These are phyloP conservation scores for Aspidoscelis tigris DNA, from an alignment of 2,113 vertebrate species.

Conservation along the genomic window DNA sequence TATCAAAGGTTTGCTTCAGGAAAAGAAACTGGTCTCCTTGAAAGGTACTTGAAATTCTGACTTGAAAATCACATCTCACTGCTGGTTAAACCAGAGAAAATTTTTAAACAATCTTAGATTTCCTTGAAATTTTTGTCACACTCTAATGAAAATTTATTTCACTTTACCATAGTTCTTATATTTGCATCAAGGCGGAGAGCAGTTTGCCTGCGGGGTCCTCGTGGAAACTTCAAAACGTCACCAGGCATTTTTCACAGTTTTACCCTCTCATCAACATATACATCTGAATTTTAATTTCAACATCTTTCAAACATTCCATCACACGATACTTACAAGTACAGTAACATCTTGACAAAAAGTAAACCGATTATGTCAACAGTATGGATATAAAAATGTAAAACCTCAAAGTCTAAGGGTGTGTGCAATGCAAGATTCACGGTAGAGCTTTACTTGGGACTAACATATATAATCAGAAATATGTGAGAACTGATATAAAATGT, in stretches of 20 bases:
- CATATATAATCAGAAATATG: background rate
- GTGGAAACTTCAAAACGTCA: background rate
- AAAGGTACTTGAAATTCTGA: background rate
- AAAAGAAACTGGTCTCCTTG: background rate
- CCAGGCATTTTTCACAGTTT: background rate
- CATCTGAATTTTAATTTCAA: background rate
- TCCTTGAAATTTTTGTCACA: background rate
- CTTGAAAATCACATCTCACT: background rate
- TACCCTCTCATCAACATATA: background rate
- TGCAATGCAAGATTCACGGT: background rate
- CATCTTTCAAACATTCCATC: background rate
- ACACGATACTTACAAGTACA: background rate
- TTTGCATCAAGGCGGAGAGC: background rate
- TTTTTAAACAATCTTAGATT: background rate
- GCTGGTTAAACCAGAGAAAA: background rate
- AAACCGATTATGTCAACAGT: background rate
- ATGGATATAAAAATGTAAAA: background rate
- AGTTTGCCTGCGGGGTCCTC: background rate
- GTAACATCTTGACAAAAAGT: no score
- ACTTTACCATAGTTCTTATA: background rate
- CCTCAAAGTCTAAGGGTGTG: no score
- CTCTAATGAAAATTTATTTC: background rate
- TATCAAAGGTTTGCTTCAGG: background rate
- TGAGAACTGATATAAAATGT: conserved; percentile 7
- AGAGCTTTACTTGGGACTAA: background rate